Percentiles rank a stretch among this genome's conserved stretches.
phyloP scores from a whole-genome alignment of 2,113 vertebrate species.

The Gymnobelideus leadbeateri region DNA sequence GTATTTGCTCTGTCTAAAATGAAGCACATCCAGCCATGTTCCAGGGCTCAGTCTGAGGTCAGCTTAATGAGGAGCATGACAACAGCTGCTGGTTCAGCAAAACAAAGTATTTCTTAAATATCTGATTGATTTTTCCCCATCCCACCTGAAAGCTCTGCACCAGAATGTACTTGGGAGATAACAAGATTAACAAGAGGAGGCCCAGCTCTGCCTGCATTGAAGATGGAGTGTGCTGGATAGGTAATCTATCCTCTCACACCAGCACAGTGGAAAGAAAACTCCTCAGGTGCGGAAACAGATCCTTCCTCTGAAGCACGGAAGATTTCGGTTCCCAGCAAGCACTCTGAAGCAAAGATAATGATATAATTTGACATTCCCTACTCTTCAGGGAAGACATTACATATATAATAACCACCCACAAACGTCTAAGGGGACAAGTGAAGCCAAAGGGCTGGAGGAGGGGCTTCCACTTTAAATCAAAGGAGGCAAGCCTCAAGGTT shows the following conservation, averaged over 20 bases:
- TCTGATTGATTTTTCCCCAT: accelerated
- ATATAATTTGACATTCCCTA: conserved; percentile 41
- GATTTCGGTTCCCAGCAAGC: neutral
- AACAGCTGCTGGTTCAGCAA: neutral
- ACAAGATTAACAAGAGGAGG: neutral
- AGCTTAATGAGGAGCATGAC: neutral
- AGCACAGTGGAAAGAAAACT: neutral
- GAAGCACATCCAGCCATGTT: accelerated
- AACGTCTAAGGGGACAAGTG: conserved; percentile 1
- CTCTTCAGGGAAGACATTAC: conserved; percentile 30
- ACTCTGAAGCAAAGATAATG: conserved; percentile 21
- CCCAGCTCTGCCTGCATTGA: accelerated
- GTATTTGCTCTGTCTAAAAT: neutral
- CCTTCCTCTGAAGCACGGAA: conserved; percentile 16
- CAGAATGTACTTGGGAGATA: accelerated
- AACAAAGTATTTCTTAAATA: neutral
- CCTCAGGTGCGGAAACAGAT: neutral
- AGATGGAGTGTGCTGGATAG: neutral
- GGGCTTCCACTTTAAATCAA: neutral
- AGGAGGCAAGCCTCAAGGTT: neutral
- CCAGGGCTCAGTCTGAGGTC: neutral
- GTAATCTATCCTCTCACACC: neutral
- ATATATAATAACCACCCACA: conserved; percentile 31
- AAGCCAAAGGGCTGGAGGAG: neutral
- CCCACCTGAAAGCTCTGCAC: neutral